Evolutionary conservation across 2,888 invertebrate species (phyloP).

Genomic region (Brachyptera putata): DNA sequence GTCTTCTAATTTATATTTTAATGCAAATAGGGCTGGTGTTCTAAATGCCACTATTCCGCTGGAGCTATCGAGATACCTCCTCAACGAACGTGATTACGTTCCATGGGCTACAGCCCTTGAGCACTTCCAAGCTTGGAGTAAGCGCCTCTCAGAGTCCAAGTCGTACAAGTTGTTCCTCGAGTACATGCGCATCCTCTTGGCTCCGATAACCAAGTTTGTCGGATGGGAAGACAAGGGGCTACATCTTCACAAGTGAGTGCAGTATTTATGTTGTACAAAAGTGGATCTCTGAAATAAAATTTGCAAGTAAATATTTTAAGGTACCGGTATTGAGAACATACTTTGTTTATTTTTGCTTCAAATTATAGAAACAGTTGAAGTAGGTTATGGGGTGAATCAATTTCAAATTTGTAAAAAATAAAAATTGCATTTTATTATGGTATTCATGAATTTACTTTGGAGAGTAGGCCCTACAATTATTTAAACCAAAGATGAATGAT

Average conservation of each 20-base stretch:
- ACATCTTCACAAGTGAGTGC: slow-evolving; percentile 58
- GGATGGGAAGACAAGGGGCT: slow-evolving; percentile 62
- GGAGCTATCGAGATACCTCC: slow-evolving; percentile 60
- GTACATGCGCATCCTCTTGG: slow-evolving; percentile 55
- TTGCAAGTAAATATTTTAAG: no score
- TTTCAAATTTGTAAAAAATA: no score
- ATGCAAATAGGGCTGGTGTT: slow-evolving; percentile 54
- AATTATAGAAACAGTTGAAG: no score
- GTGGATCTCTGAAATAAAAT: no score
- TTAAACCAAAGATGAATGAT: no score
- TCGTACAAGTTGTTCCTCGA: slow-evolving; percentile 64
- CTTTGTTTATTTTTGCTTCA: no score
- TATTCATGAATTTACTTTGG: no score
- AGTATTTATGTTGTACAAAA: no score
- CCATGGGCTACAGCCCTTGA: slow-evolving; percentile 79
- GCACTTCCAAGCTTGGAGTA: slow-evolving; percentile 69
- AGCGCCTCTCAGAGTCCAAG: slow-evolving; percentile 64
- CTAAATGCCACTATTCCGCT: slow-evolving; percentile 61
- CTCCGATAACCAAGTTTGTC: slow-evolving; percentile 55
- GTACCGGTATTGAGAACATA: no score
- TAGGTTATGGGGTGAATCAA: no score
- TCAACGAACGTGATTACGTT: slow-evolving; percentile 70
- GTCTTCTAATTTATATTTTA: slow-evolving; percentile 3
- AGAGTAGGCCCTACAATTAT: no score
- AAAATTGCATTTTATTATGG: no score